Percentiles rank a stretch among this genome's conserved stretches.
phyloP scores from a whole-genome alignment of 2,113 vertebrate genomes.

The Sminthopsis crassicaudata region DNA sequence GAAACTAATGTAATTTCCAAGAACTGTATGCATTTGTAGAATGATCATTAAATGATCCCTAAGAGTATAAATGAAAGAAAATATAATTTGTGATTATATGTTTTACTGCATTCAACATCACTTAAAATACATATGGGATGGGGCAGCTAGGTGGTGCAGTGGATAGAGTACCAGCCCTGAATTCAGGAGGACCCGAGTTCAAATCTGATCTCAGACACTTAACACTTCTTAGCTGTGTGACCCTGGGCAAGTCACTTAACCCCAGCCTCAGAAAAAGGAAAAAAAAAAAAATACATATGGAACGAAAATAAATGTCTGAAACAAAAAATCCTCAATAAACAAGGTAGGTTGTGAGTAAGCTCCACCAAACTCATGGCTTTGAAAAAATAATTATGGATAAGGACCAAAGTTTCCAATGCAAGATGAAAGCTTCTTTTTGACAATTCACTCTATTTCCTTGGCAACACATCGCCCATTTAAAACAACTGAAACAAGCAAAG shows the following conservation, averaged over 20 bases:
- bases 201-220: too few relatives aligned
- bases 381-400: neutral
- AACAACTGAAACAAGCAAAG: neutral
- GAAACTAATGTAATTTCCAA: conserved; percentile 18
- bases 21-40: neutral
- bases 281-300: neutral
- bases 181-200: too few relatives aligned
- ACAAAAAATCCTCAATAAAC: neutral
- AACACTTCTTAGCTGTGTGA: too few relatives aligned
- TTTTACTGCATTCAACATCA: neutral
- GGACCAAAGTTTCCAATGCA: neutral
- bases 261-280: too few relatives aligned
- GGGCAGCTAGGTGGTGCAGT: too few relatives aligned
- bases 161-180: too few relatives aligned
- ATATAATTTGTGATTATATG: neutral
- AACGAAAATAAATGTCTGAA: neutral
- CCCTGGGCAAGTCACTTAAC: too few relatives aligned
- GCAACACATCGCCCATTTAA: conserved; percentile 26
- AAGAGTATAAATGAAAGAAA: neutral
- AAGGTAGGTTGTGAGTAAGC: neutral
- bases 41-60: neutral
- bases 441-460: neutral
- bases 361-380: neutral
- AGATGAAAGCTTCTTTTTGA: neutral
- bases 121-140: neutral